phyloP scores from a whole-genome alignment of 2,113 vertebrate species.

The Scomber scombrus region DNA sequence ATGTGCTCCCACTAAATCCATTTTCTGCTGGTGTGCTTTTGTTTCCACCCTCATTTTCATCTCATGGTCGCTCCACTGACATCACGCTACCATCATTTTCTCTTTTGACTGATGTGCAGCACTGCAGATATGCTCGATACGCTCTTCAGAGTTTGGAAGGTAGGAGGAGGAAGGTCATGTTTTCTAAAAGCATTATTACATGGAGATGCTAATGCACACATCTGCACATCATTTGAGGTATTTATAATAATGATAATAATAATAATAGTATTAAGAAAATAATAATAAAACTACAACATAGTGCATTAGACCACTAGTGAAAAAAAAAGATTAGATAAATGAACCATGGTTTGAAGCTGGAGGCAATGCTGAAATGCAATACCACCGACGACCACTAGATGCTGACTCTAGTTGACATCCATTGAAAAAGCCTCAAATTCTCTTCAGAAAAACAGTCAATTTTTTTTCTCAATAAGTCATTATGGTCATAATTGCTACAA shows the following conservation, averaged over 20 bases:
- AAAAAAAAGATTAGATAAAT: not conserved
- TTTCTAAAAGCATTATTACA: not conserved
- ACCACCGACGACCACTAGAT: no score
- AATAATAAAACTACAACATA: not conserved
- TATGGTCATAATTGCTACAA: no score
- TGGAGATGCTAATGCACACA: not conserved
- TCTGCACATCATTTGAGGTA: not conserved
- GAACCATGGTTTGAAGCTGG: no score
- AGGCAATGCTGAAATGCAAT: no score
- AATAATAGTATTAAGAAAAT: not conserved
- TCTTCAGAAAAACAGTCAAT: no score
- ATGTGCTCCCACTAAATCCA: not conserved
- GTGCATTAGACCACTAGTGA: not conserved
- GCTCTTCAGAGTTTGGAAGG: not conserved
- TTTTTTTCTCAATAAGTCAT: no score
- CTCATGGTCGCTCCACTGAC: not conserved
- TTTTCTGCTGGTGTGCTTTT: conserved; percentile 1
- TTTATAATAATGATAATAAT: not conserved
- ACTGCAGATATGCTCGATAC: not conserved
- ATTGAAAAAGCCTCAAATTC: no score
- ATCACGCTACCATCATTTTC: not conserved
- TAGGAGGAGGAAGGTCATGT: not conserved
- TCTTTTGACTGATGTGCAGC: not conserved
- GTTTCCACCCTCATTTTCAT: not conserved
- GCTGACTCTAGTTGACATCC: no score